These are phyloP conservation scores for Hirtodrosophila confusa DNA, from an alignment of 2,888 invertebrate species.

Conservation along the genomic window DNA sequence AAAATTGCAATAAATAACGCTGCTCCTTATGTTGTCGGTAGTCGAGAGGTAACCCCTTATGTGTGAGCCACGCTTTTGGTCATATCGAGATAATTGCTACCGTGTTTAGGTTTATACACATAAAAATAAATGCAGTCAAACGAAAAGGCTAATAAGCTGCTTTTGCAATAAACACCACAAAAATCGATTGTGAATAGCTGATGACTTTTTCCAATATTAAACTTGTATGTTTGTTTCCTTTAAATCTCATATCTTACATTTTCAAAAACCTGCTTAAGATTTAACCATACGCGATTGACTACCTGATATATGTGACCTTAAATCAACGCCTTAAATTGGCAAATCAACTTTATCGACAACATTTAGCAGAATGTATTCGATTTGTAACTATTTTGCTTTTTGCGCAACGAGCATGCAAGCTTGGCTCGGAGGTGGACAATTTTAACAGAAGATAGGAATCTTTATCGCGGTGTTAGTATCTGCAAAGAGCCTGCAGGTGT, in stretches of 20 bases:
- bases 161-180: too few species aligned
- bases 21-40: slow-evolving; percentile 24
- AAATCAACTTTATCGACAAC: background rate
- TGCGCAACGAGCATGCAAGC: slow-evolving; percentile 6
- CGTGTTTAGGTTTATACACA: background rate
- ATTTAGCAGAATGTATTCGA: slow-evolving; percentile 19
- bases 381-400: slow-evolving; percentile 16
- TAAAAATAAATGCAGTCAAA: background rate
- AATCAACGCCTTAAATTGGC: slow-evolving; percentile 4
- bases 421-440: slow-evolving; percentile 2
- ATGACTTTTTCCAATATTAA: too few species aligned
- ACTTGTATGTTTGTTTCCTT: too few species aligned
- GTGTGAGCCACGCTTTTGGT: slow-evolving; percentile 4
- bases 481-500: slow-evolving; percentile 31
- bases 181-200: too few species aligned
- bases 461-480: background rate
- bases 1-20: slow-evolving; percentile 18
- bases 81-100: slow-evolving; percentile 7
- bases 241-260: too few species aligned
- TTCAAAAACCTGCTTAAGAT: background rate
- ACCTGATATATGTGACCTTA: background rate
- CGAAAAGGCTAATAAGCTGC: too few species aligned
- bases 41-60: slow-evolving; percentile 5
- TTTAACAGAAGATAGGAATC: background rate
- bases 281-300: background rate